Percentiles rank a stretch among this genome's conserved stretches.
phyloP scores from a whole-genome alignment of 2,797 vertebrate species.

The Tolypeutes matacus region DNA sequence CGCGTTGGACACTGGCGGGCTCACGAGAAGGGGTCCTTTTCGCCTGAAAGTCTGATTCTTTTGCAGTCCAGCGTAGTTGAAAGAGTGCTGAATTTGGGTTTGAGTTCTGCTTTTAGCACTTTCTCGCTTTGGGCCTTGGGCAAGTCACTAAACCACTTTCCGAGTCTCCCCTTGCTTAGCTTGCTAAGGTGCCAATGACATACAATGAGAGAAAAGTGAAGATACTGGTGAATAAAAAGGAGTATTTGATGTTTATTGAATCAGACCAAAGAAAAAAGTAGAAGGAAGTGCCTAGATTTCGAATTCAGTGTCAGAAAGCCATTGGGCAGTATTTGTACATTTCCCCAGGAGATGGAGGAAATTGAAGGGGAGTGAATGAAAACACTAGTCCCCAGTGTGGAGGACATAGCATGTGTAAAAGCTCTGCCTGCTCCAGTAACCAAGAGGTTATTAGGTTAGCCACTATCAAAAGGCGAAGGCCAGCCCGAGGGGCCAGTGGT shows the following conservation, averaged over 20 bases:
- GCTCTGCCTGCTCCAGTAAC: slow-evolving; percentile 6
- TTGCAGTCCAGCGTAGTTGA: background rate
- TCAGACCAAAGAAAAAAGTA: background rate
- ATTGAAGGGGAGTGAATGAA: background rate
- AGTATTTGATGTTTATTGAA: background rate
- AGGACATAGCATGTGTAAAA: background rate
- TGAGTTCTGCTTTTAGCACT: background rate
- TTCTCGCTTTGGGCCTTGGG: background rate
- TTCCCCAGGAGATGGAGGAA: background rate
- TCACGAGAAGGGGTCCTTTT: background rate
- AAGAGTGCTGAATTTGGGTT: background rate
- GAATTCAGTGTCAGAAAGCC: slow-evolving; percentile 31
- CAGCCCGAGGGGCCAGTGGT: background rate
- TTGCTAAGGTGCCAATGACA: background rate
- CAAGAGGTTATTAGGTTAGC: background rate
- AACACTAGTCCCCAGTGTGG: background rate
- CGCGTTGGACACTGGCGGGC: background rate
- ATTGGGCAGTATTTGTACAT: background rate
- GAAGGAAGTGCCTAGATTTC: background rate
- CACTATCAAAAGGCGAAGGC: background rate
- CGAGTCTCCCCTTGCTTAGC: background rate
- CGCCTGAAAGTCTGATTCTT: background rate
- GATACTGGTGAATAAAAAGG: slow-evolving; percentile 36
- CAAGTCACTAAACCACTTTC: background rate
- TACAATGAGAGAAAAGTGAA: background rate